Evolutionary conservation across 2,888 invertebrate genomes (phyloP).

Genomic region (Himalopsyche kuldschensis): DNA sequence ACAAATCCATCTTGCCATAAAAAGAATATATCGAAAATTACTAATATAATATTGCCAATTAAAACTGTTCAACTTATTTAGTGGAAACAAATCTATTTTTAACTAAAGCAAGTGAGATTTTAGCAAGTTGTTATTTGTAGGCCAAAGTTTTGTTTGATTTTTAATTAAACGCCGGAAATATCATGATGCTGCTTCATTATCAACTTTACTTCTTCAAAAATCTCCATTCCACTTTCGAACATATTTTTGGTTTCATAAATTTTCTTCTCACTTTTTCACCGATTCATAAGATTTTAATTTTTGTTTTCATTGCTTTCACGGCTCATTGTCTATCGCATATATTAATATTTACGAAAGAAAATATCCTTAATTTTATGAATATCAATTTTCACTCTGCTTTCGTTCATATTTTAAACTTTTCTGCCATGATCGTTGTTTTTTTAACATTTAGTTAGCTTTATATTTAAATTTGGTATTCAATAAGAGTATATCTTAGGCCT

Average conservation of each 20-base stretch:
- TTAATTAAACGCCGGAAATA: background rate
- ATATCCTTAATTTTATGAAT: too few relatives aligned
- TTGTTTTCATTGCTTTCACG: too few relatives aligned
- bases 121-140: background rate
- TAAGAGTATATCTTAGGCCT: too few relatives aligned
- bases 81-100: background rate
- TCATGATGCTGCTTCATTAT: background rate
- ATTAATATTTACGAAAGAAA: too few relatives aligned
- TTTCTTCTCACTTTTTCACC: background rate
- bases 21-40: background rate
- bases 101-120: background rate
- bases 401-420: too few relatives aligned
- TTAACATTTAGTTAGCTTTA: too few relatives aligned
- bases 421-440: too few relatives aligned
- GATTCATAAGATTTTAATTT: too few relatives aligned
- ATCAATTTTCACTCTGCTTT: too few relatives aligned
- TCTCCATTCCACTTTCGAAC: background rate
- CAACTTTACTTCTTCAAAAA: background rate
- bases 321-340: too few relatives aligned
- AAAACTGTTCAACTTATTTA: background rate
- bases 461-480: too few relatives aligned
- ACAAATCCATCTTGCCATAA: too few relatives aligned
- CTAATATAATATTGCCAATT: background rate
- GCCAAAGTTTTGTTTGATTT: background rate
- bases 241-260: background rate